A percentile compares a stretch with the other conserved stretches of the same genome.
Conservation (phyloP, 2,113 vertebrate genomes). For the Burhinus oedicnemus region DNA sequence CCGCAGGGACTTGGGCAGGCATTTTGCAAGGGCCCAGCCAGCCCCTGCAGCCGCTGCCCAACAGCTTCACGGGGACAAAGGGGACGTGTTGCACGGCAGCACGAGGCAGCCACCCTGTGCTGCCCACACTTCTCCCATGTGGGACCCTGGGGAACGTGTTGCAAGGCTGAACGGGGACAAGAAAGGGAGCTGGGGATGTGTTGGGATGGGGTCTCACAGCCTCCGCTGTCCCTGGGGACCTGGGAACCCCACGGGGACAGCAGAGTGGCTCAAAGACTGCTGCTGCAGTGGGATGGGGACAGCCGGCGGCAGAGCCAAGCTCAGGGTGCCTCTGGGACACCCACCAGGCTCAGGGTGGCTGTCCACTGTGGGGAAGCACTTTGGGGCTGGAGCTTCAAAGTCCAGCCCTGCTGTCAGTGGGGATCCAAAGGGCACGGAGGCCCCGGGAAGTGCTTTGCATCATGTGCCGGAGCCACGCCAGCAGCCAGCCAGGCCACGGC, state of each 20-base stretch:
- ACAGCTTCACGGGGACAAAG: neutral
- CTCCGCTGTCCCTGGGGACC: neutral
- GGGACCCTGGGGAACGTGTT: neutral
- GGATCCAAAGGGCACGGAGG: neutral
- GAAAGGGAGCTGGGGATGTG: fast-evolving
- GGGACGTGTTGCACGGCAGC: neutral
- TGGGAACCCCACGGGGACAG: fast-evolving
- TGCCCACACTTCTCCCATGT: neutral
- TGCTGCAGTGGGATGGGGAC: neutral
- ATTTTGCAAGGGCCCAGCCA: neutral
- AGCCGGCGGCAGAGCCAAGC: neutral
- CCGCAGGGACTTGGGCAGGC: fast-evolving
- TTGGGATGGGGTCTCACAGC: neutral
- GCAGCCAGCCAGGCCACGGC: fast-evolving
- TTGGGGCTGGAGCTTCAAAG: neutral
- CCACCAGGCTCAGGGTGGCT: fast-evolving
- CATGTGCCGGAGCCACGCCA: fast-evolving
- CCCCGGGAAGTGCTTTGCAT: neutral
- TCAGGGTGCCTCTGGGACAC: neutral
- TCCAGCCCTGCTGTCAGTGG: neutral
- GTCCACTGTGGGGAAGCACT: fast-evolving
- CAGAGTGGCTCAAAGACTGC: neutral
- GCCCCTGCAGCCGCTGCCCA: fast-evolving
- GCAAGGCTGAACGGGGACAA: neutral
- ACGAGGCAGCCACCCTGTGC: neutral